Conservation (phyloP, 2,113 vertebrate species). For the Blennius ocellaris region DNA sequence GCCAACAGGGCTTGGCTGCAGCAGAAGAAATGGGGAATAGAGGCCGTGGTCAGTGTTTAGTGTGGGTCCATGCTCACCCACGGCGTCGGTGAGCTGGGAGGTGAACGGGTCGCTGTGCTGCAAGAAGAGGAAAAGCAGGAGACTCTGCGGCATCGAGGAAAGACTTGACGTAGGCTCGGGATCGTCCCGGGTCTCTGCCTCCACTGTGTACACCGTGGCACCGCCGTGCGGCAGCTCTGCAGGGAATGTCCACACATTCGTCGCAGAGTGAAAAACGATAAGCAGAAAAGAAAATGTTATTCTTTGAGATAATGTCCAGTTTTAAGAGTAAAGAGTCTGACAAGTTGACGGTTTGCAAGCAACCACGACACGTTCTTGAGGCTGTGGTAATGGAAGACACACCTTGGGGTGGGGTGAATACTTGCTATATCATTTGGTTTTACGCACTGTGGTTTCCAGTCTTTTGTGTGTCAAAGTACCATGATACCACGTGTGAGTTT, state of each 20-base stretch:
- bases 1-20: background rate
- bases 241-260: conserved; percentile 18
- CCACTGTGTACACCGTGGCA: conserved; percentile 78
- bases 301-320: background rate
- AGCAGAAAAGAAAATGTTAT: background rate
- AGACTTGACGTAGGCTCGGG: conserved; percentile 33
- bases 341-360: conserved; percentile 1
- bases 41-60: background rate
- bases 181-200: conserved; percentile 39
- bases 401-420: conserved; percentile 32
- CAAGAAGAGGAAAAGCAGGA: conserved; percentile 86
- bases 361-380: background rate
- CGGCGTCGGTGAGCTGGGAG: conserved; percentile 71
- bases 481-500: too few species aligned
- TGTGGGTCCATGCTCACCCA: conserved; percentile 67
- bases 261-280: background rate
- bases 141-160: conserved; percentile 68
- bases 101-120: conserved; percentile 80
- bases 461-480: background rate
- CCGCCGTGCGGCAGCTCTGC: conserved; percentile 73
- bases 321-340: background rate
- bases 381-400: background rate
- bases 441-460: background rate
- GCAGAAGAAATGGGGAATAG: background rate
- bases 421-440: background rate